Evolutionary conservation across 2,113 vertebrate genomes (phyloP), one percentile per base, ranked within the genome.

Genomic region (Hystrix cristata): DNA sequence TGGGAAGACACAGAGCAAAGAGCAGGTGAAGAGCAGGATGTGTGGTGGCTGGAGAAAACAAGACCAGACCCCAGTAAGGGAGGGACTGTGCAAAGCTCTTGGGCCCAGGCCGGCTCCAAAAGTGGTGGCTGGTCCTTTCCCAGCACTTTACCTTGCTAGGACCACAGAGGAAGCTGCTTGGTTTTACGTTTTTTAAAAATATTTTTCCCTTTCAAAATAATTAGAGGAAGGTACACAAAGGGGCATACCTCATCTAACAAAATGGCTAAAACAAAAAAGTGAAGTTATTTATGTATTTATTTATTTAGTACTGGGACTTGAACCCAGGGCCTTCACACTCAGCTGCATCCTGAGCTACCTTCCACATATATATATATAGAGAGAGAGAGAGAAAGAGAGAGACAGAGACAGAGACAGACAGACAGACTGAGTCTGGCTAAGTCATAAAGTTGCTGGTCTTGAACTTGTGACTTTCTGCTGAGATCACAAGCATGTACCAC

Each of bases 221-320:
- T 60, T 79, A 74, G 34, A 96, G 57, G 55, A 12, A 96, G 76
- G 46, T 8, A 69, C 16, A 82, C 18, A 95, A 81, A 60, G 11
- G 31, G 1, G 81, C 46, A 11, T 72, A 72, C 79, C n/a, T 94
- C 27, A 55, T 59, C 85, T 27, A 94, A 93, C 43, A 76, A 92
- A 95, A 76, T 74, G 43, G 18, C 46, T 83, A 91, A 79, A 76
- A 87, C 3, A 95, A 95, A n/a, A 84, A 78, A 95, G 29, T n/a
- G 65, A 69, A 46, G 85, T 34, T 57, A 55, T 29, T 67, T 84
- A 51, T 48, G 4, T 16, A 57, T 57, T 57, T 13, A 27, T 29
- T 29, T 43, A 21, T 72, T 43, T 23, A 43, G 69, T 43, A 43
- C 69, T 72, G 69, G 38, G 27, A 25, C 51, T 18, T 78, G 27